Evolutionary conservation across 1,140 invertebrate genomes (phyloP), one percentile per base, ranked within the genome.

Genomic region (Tetramorium simillimum): DNA sequence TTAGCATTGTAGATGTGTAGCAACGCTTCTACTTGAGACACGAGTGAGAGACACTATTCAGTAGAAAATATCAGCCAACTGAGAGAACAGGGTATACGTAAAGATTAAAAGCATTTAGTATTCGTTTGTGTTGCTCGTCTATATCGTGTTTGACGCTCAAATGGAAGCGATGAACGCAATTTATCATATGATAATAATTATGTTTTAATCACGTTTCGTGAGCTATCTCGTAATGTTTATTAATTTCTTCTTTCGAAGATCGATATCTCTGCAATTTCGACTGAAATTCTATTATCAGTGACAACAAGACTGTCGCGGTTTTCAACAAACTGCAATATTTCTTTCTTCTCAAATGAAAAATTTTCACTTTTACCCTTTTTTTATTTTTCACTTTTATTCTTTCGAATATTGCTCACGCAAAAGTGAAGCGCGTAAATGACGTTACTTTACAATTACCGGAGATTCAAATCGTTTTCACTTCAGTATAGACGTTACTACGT

Each of bases 11-110:
- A 82, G 65, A 72, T 43, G 16, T 43, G 21, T 72, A 72, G n/a
- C 80, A 84, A 40, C 80, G 80, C 80, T 84, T 84, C 69, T 84
- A 84, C 28, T 84, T 84, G 80, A 84, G 53, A 73, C 53, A 46
- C 24, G 69, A 75, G 24, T 49, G 46, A 75, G 46, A 75, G 33
- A 62, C 40, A 49, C 21, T 72, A 58, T 84, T 84, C 28, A 69
- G 12, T 40, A 62, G 16, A 62, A 14, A 14, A 75, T 40, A 46
- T 82, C 77, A 53, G 21, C 46, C 33, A 63, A 46, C 53, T 49
- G 51, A 58, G 6, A 69, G 6, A 75, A 84, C 80, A 84, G 69
- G 69, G 80, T 73, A 69, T 51, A 58, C 14, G 24, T 33, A 49
- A 60, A 43, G 4, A 62, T 37, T 46, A 60, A 46, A 33, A 49